These are phyloP conservation scores for Vireo altiloquus DNA, from an alignment of 2,113 vertebrate genomes.

Conservation along the genomic window DNA sequence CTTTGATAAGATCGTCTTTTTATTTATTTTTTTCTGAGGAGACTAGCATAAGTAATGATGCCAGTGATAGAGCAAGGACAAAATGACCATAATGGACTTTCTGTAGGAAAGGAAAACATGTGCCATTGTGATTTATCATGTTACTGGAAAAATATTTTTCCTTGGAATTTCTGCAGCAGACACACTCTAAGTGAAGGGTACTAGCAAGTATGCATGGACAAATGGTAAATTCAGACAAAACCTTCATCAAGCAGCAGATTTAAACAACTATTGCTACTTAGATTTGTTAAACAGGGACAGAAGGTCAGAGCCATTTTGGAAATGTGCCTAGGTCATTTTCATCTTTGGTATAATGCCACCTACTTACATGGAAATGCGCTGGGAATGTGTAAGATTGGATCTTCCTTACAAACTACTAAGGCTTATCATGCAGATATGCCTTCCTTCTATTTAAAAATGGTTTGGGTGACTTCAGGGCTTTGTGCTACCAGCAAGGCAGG, in stretches of 20 bases:
- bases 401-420: conserved; percentile 13
- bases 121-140: conserved; percentile 23
- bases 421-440: conserved; percentile 1
- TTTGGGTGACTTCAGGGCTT: conserved; percentile 6
- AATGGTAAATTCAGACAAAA: neutral
- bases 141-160: conserved; percentile 48
- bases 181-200: neutral
- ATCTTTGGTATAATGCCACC: conserved; percentile 21
- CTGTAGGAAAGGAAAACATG: conserved; percentile 40
- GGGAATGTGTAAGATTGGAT: conserved; percentile 7
- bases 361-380: neutral
- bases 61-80: conserved; percentile 67
- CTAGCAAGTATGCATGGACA: neutral
- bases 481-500: neutral
- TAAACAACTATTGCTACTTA: neutral
- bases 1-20: conserved; percentile 69
- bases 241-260: neutral
- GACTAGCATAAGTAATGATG: conserved; percentile 70
- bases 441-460: conserved; percentile 33
- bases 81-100: conserved; percentile 64
- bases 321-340: neutral
- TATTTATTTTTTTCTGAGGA: conserved; percentile 44
- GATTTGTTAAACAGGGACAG: neutral
- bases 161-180: conserved; percentile 24
- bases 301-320: conserved; percentile 12